phyloP scores from a whole-genome alignment of 2,113 vertebrate genomes.

The Phasianus colchicus region DNA sequence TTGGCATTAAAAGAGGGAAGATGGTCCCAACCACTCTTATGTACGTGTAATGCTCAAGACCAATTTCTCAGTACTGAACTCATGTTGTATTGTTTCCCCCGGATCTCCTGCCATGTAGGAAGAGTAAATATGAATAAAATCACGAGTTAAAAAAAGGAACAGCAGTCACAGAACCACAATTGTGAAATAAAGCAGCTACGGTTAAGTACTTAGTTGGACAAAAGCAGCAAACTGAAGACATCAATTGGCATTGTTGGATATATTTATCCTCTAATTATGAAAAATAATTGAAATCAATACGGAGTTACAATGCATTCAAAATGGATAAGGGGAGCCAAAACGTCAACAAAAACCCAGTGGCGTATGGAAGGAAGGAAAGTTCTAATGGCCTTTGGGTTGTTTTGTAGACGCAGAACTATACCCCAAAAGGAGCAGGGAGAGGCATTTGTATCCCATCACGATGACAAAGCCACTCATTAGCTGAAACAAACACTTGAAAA shows the following conservation, averaged over 20 bases:
- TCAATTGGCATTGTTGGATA: not conserved
- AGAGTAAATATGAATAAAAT: not conserved
- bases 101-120: not conserved
- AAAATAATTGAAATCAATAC: not conserved
- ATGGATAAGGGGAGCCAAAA: not conserved
- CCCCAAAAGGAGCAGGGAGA: not conserved
- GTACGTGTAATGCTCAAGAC: accelerated
- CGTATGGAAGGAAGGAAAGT: not conserved
- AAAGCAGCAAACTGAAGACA: not conserved
- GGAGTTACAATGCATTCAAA: not conserved
- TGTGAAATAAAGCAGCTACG: not conserved
- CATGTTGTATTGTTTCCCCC: not conserved
- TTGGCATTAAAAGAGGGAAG: not conserved
- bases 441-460: not conserved
- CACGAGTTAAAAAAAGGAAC: not conserved
- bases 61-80: not conserved
- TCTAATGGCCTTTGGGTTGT: not conserved
- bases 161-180: not conserved
- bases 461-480: not conserved
- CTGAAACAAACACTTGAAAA: not conserved
- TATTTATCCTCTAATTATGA: not conserved
- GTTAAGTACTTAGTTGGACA: not conserved
- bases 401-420: not conserved
- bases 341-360: not conserved
- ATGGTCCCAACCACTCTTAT: not conserved